Evolutionary conservation across 2,888 invertebrate genomes (phyloP), one percentile per base, ranked within the genome.

Genomic region (Carcina quercana): DNA sequence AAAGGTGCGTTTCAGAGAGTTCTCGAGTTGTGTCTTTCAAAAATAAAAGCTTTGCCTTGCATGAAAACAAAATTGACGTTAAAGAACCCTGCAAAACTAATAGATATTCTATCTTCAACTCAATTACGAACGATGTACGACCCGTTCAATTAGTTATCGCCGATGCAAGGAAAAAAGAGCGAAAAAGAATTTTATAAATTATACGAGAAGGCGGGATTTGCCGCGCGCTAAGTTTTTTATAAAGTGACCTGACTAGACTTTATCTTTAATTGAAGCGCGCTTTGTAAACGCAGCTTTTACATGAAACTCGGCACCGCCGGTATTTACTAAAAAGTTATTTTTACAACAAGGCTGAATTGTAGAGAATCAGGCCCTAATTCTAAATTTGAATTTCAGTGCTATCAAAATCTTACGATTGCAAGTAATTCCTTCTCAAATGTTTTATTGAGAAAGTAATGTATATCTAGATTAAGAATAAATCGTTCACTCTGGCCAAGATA

Each of bases 121-220:
- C 44, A 47, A 47, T 49, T 47, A 49, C 42, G n/a, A 34, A 32
- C 29, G 19, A 5, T 17, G 11, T 40, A 40, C 14, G 35, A 35
- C 37, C 44, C 44, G 39, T 43, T 38, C 45, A 46, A 51, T 51
- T 46, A 45, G 48, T 47, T 43, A 43, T 37, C 41, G 42, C 35
- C 5, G 15, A 25, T 21, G 17, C 13, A 12, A 12, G 11, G 30
- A 28, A 37, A 42, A 42, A 42, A 34, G 25, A 20, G 17, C 28
- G 42, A 50, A 59, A 53, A 57, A 50, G 38, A 30, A 34, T 34
- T 44, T 51, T 48, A 60, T 59, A 55, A 56, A 60, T 58, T 57
- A 55, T 43, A 33, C 32, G 29, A 39, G 39, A 47, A 56, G 51
- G 53, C 49, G 51, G 55, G 50, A 55, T 57, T 47, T 45, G 47